Evolutionary conservation across 2,888 invertebrate species (phyloP).

Genomic region (Bruchidius siliquastri): DNA sequence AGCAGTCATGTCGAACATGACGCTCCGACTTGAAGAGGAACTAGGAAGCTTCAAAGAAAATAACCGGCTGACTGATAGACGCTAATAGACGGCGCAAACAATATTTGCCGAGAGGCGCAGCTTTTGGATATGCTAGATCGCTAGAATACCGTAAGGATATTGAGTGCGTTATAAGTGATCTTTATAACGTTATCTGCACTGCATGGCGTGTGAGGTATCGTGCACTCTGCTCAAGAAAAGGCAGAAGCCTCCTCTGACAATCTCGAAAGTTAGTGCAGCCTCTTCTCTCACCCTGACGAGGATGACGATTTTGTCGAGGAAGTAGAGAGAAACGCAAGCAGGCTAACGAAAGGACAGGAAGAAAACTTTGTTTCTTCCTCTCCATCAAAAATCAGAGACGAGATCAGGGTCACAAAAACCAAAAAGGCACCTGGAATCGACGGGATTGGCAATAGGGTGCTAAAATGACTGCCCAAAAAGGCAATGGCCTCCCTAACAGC

Average conservation of each 20-base stretch:
- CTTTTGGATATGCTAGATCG: no score
- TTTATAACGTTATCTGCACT: no score
- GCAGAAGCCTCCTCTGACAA: constrained; percentile 12
- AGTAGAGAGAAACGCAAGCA: background rate
- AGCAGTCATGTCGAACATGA: background rate
- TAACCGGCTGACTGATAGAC: background rate
- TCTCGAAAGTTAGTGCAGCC: constrained; percentile 10
- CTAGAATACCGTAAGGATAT: no score
- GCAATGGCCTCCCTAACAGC: background rate
- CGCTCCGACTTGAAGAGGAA: background rate
- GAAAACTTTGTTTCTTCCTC: background rate
- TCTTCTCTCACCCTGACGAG: constrained; percentile 4
- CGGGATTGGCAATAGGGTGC: constrained; percentile 4
- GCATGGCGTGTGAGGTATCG: constrained; percentile 9
- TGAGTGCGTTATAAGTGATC: no score
- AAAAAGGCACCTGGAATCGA: constrained; percentile 9
- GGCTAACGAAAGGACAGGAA: background rate
- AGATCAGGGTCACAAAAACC: background rate
- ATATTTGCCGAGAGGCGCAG: no score
- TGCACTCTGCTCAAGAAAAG: constrained; percentile 8
- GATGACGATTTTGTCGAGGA: constrained; percentile 10
- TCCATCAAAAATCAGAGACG: background rate
- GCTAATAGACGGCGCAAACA: no score
- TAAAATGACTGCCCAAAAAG: constrained; percentile 1
- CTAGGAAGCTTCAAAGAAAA: background rate